Conservation (phyloP, 1,140 invertebrate genomes). For the Adelges cooleyi region DNA sequence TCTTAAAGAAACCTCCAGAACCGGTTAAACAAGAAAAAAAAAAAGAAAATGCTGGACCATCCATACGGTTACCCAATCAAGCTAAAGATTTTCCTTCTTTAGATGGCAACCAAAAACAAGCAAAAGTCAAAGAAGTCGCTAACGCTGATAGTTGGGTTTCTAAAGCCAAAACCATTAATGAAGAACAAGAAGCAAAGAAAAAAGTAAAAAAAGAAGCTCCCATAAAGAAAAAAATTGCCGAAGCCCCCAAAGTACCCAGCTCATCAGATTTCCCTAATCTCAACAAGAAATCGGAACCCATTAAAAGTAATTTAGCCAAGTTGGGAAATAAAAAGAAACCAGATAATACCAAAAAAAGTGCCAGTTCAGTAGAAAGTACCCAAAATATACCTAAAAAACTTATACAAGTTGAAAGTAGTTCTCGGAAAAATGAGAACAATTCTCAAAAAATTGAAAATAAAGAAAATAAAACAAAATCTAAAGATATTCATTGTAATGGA, state of each 20-base stretch:
- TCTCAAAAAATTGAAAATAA: too few relatives aligned
- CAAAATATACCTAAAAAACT: too few relatives aligned
- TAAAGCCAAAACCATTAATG: neutral
- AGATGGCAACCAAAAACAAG: neutral
- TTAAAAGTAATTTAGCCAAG: constrained; percentile 10
- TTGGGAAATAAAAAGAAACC: constrained; percentile 17
- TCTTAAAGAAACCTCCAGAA: constrained; percentile 1
- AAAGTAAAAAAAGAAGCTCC: neutral
- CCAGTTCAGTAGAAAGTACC: neutral
- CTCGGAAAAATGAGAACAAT: too few relatives aligned
- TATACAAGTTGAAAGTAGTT: too few relatives aligned
- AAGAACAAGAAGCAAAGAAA: neutral
- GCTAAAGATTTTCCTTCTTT: constrained; percentile 6
- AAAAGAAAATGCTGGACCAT: neutral
- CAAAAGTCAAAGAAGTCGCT: neutral
- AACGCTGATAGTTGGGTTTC: constrained; percentile 8
- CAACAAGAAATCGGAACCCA: constrained; percentile 14
- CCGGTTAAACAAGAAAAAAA: neutral
- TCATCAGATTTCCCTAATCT: constrained; percentile 18
- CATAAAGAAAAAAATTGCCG: constrained; percentile 13
- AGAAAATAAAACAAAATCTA: too few relatives aligned
- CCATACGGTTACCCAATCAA: neutral
- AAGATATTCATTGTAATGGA: too few relatives aligned
- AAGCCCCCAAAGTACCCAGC: constrained; percentile 1
- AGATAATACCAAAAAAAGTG: neutral